These are phyloP conservation scores for Atrina japonica DNA, from an alignment of 2,888 invertebrate species.

Conservation along the genomic window DNA sequence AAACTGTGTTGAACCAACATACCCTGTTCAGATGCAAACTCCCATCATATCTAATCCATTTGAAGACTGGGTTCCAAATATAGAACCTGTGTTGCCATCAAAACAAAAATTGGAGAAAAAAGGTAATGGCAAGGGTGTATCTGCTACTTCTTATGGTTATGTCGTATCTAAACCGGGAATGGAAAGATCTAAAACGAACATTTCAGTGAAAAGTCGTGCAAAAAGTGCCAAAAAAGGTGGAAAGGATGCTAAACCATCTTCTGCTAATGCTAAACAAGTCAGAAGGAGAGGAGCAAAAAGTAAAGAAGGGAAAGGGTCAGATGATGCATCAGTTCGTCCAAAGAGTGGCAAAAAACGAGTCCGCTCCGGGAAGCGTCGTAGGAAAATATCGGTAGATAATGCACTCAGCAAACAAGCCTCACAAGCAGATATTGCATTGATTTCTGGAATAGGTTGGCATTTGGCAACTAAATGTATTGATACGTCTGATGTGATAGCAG, in stretches of 20 bases:
- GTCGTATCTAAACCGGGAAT: conserved; percentile 55
- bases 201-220: conserved; percentile 50
- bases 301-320: conserved; percentile 58
- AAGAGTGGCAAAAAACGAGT: conserved; percentile 68
- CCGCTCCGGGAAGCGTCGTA: conserved; percentile 60
- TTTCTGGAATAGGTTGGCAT: conserved; percentile 77
- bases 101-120: conserved; percentile 41
- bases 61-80: conserved; percentile 62
- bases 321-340: conserved; percentile 59
- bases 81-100: conserved; percentile 18
- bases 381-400: conserved; percentile 54
- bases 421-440: conserved; percentile 68
- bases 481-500: conserved; percentile 64
- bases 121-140: conserved; percentile 40
- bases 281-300: conserved; percentile 56
- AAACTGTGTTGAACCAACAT: conserved; percentile 39
- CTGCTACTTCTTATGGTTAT: conserved; percentile 61
- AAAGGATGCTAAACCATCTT: conserved; percentile 54
- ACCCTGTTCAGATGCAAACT: conserved; percentile 49
- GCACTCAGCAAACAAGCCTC: conserved; percentile 56
- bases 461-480: conserved; percentile 69
- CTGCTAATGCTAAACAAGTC: conserved; percentile 51
- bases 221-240: conserved; percentile 61
- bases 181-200: conserved; percentile 63
- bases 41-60: conserved; percentile 74